Percentiles rank a stretch among this genome's conserved stretches.
These are phyloP conservation scores for Pseudolaguvia tuberculata DNA, from an alignment of 2,113 vertebrate species.

Conservation along the genomic window DNA sequence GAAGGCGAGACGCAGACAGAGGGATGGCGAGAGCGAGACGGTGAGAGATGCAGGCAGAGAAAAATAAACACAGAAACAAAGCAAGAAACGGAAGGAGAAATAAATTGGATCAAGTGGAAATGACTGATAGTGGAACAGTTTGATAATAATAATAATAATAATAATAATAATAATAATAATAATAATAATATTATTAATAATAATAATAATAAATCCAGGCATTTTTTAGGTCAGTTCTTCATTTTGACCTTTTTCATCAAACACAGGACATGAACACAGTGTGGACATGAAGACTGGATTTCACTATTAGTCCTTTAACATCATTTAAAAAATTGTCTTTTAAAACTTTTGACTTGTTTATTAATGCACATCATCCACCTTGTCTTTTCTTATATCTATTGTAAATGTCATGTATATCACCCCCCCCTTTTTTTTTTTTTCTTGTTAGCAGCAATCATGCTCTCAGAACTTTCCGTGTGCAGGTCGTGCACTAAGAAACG, in stretches of 20 bases:
- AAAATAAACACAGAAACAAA: not conserved
- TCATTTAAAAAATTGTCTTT: too few relatives aligned
- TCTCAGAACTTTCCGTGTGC: constrained; percentile 91
- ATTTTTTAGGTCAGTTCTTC: not conserved
- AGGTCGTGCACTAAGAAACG: constrained; percentile 85
- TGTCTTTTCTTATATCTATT: too few relatives aligned
- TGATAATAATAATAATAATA: too few relatives aligned
- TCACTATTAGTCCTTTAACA: too few relatives aligned
- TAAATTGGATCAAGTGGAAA: not conserved
- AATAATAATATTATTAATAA: too few relatives aligned
- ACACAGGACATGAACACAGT: not conserved
- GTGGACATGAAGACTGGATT: not conserved
- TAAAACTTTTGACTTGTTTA: too few relatives aligned
- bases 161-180: too few relatives aligned
- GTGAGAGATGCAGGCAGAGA: not conserved
- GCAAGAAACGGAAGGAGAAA: not conserved
- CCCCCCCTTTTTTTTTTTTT: constrained; percentile 53
- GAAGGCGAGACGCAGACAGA: not conserved
- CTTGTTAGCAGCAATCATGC: constrained; percentile 81
- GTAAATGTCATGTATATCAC: too few relatives aligned
- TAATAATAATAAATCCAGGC: not conserved
- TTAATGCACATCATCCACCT: too few relatives aligned
- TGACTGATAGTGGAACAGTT: not conserved
- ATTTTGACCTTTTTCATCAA: not conserved
- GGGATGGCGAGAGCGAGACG: too few relatives aligned